These are phyloP conservation scores for Lasioglossum calceatum DNA, from an alignment of 2,888 invertebrate species.

Conservation along the genomic window DNA sequence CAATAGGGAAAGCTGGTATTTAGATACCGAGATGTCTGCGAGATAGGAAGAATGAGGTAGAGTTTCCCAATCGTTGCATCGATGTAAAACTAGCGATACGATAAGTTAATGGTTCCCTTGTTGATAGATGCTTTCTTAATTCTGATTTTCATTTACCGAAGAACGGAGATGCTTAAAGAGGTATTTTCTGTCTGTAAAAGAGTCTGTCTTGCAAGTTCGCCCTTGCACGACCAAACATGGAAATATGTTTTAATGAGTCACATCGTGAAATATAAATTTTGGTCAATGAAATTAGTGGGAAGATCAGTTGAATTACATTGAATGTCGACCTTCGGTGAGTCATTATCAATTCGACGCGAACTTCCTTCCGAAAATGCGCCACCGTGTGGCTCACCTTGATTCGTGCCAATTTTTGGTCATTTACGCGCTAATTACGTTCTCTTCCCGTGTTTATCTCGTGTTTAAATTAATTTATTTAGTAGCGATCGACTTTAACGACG, in stretches of 20 bases:
- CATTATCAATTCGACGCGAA: background rate
- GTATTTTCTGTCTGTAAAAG: background rate
- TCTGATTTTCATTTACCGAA: background rate
- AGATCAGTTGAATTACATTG: background rate
- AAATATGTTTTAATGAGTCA: background rate
- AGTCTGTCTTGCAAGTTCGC: background rate
- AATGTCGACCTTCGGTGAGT: conserved; percentile 2
- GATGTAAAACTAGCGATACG: background rate
- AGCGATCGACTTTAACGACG: background rate
- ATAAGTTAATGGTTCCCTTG: background rate
- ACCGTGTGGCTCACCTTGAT: background rate
- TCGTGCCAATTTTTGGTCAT: background rate
- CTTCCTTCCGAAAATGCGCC: conserved; percentile 17
- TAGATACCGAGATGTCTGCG: background rate
- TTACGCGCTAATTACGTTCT: background rate
- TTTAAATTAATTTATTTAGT: background rate
- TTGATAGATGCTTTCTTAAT: background rate
- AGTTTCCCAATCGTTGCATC: background rate
- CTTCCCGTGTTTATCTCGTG: no score
- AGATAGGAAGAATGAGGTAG: background rate
- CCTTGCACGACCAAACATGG: background rate
- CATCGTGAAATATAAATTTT: background rate
- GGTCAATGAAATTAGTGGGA: background rate
- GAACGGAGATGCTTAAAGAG: background rate
- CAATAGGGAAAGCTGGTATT: background rate